Evolutionary conservation across 1,140 invertebrate genomes (phyloP), one percentile per base, ranked within the genome.

Genomic region (Bilobella aurantiaca): DNA sequence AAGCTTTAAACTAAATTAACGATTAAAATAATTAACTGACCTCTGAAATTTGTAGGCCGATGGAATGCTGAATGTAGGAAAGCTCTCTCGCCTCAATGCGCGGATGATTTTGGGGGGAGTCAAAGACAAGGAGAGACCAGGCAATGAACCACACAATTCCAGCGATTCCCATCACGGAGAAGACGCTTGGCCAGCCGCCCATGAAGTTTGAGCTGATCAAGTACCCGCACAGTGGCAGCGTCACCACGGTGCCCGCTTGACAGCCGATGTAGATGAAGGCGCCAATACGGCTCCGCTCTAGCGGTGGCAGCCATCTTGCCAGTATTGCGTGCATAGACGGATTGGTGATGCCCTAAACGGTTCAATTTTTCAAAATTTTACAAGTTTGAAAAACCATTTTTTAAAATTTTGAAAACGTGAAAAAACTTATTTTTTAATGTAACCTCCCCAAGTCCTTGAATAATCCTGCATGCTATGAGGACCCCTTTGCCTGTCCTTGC

Each of bases 361-460:
- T 47, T 58, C 58, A 64, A 67, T 27, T 59, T 28, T 27, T 14
- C 8, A 42, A 42, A 56, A 14, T 23, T n/a, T 14, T 5, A 12
- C 5, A 58, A 5, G 12, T 58, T 5, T 25, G 28, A 3, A 58
- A 58, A 29, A n/a, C n/a, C n/a, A n/a, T 58, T 58, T 28, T 3
- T 3, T 29, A 58, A 14, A n/a, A n/a, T n/a, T n/a, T n/a, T n/a
- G n/a, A n/a, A n/a, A n/a, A n/a, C n/a, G n/a, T n/a, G n/a, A n/a
- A n/a, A n/a, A n/a, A n/a, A n/a, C n/a, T n/a, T n/a, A n/a, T n/a
- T n/a, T n/a, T n/a, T n/a, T n/a, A n/a, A n/a, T n/a, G n/a, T 58
- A 14, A 91, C 90, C 86, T 96, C 93, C 73, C 90, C 92, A 5
- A 96, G 76, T 23, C 93, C 93, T 79, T 93, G 90, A 67, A 95